Evolutionary conservation across 2,113 vertebrate genomes (phyloP).

Genomic region (Prunella fulvescens): DNA sequence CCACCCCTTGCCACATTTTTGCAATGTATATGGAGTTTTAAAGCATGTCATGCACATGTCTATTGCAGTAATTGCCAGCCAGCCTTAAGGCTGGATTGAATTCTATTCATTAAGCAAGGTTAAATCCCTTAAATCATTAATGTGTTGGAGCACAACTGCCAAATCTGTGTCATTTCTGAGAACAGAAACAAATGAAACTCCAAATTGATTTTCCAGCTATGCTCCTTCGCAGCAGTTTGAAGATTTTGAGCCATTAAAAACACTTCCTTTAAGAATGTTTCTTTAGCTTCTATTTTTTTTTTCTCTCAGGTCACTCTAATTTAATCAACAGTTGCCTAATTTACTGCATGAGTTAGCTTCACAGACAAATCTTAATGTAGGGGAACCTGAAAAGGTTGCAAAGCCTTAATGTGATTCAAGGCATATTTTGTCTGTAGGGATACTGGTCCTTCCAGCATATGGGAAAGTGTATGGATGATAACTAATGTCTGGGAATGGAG

Average conservation of each 20-base stretch:
- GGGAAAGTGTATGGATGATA: background rate
- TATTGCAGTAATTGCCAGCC: background rate
- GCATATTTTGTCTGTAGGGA: background rate
- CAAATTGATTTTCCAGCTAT: background rate
- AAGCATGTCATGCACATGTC: background rate
- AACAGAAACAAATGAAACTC: background rate
- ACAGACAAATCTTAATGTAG: background rate
- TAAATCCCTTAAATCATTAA: background rate
- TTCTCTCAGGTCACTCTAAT: background rate
- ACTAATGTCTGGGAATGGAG: background rate
- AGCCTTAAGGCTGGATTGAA: background rate
- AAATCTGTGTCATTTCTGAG: background rate
- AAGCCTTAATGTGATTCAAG: background rate
- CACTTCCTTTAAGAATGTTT: background rate
- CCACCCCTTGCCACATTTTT: background rate
- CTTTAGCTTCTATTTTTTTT: background rate
- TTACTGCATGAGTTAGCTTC: background rate
- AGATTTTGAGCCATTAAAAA: background rate
- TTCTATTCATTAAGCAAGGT: background rate
- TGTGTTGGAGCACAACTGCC: background rate
- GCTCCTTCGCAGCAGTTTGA: background rate
- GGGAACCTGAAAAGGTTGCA: background rate
- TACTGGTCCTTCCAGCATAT: background rate
- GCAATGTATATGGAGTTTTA: background rate
- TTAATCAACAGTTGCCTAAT: background rate